Percentiles rank a stretch among this genome's conserved stretches.
phyloP scores from a whole-genome alignment of 2,113 vertebrate genomes.

The Nothoprocta perdicaria region DNA sequence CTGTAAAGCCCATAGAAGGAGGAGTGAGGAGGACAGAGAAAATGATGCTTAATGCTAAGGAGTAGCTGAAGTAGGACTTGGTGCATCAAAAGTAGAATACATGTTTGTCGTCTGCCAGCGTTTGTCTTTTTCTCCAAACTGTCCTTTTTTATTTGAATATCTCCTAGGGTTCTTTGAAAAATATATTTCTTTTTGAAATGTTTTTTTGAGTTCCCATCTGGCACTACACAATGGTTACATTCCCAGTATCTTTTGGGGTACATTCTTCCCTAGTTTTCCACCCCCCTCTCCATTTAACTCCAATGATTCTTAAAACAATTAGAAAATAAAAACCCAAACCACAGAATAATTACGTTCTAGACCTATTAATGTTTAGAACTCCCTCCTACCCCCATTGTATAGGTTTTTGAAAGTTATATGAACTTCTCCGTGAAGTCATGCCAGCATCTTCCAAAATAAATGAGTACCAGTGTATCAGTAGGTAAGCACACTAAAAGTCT shows the following conservation, averaged over 20 bases:
- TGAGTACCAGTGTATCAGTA: not conserved
- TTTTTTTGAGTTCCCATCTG: not conserved
- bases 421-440: not conserved
- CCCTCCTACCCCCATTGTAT: not conserved
- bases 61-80: not conserved
- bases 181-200: not conserved
- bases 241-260: not conserved
- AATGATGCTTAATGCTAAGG: not conserved
- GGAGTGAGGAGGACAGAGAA: not conserved
- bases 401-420: not conserved
- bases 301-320: not conserved
- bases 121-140: not conserved
- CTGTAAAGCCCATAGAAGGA: not conserved
- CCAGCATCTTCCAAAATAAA: not conserved
- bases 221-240: not conserved
- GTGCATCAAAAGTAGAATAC: fast-evolving
- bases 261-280: not conserved
- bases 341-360: not conserved
- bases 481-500: not conserved
- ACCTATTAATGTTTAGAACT: not conserved
- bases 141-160: not conserved
- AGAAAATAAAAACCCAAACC: not conserved
- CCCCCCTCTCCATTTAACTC: not conserved
- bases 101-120: not conserved
- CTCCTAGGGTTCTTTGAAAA: not conserved